Evolutionary conservation across 2,797 vertebrate genomes (phyloP), one percentile per base, ranked within the genome.

Genomic region (Triplophysa yarkandensis): DNA sequence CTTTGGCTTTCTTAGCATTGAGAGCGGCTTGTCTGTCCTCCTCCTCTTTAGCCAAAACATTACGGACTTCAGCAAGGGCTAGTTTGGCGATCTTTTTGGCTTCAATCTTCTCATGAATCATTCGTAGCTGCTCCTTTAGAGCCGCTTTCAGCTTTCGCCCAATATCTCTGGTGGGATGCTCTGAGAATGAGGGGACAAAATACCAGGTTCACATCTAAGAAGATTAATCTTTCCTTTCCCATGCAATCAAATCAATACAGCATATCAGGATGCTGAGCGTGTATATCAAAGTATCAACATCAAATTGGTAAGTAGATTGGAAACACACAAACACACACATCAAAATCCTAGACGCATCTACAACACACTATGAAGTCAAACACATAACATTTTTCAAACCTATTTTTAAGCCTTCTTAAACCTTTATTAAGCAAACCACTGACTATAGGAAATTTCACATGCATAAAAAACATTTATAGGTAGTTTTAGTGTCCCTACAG

Each of bases 41-140:
- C 79, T 93, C 94, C 60, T 89, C 92, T 68, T 82, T 57, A 19
- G 73, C 82, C 78, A 93, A 89, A 84, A 93, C 88, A 34, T 83
- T 88, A 68, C 90, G 92, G 81, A 90, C 88, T 81, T 93, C 91
- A 1, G 83, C 61, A 85, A 88, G 66, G 0, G 82, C 90, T 44
- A 89, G 87, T 88, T 87, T 89, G 83, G 93, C 93, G 39, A 95
- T 94, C 85, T 87, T 89, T 84, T 92, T 94, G 52, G 89, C 90
- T 79, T 93, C 90, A 73, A 90, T 89, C 87, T 93, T 95, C 77
- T 93, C 91, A 46, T 90, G 91, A 84, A 92, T 89, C 74, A 88
- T 91, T 90, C 92, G 95, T 76, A 93, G 87, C 28, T 95, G 90
- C 46, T 95, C 92, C 86, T 86, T 94, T 70, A 93, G 79, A 25